These are phyloP conservation scores for Drosophila paulistorum DNA, from an alignment of 1,140 invertebrate genomes.

Conservation along the genomic window DNA sequence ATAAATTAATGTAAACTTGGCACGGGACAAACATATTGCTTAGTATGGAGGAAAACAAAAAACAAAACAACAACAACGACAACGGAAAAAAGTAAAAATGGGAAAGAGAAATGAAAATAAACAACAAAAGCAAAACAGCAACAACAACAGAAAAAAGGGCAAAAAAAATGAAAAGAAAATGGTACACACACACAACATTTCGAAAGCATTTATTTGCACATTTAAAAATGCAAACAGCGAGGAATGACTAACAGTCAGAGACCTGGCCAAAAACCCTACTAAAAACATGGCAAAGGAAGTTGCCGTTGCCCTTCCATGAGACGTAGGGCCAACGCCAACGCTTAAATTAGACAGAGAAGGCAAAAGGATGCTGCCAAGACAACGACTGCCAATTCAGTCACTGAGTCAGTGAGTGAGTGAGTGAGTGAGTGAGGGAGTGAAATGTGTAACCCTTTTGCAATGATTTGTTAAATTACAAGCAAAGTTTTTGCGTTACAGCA, in stretches of 20 bases:
- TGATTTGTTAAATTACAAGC: slow-evolving; percentile 67
- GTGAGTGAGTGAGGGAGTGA: slow-evolving; percentile 34
- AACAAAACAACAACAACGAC: slow-evolving; percentile 18
- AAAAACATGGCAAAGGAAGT: slow-evolving; percentile 12
- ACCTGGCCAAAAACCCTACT: slow-evolving; percentile 12
- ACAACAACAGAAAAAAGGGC: not conserved
- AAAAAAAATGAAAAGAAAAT: slow-evolving; percentile 28
- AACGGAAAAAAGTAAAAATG: slow-evolving; percentile 1
- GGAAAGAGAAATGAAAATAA: slow-evolving; percentile 12
- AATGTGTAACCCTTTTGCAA: slow-evolving; percentile 57
- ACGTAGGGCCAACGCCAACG: not conserved
- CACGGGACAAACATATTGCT: slow-evolving; percentile 16
- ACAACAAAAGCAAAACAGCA: not conserved
- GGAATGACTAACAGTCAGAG: slow-evolving; percentile 38
- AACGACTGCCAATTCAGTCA: slow-evolving; percentile 33
- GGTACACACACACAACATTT: slow-evolving; percentile 46
- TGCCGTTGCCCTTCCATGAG: not conserved
- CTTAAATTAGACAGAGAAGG: slow-evolving; percentile 26
- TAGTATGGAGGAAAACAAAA: slow-evolving; percentile 31
- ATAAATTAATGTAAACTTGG: slow-evolving; percentile 48
- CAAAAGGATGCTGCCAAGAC: slow-evolving; percentile 48
- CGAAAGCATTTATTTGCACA: slow-evolving; percentile 64
- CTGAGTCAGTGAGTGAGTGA: slow-evolving; percentile 11
- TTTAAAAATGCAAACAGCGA: slow-evolving; percentile 65
- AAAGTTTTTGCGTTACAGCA: slow-evolving; percentile 52